Evolutionary conservation across 2,113 vertebrate species (phyloP).

Genomic region (Rynchops niger): DNA sequence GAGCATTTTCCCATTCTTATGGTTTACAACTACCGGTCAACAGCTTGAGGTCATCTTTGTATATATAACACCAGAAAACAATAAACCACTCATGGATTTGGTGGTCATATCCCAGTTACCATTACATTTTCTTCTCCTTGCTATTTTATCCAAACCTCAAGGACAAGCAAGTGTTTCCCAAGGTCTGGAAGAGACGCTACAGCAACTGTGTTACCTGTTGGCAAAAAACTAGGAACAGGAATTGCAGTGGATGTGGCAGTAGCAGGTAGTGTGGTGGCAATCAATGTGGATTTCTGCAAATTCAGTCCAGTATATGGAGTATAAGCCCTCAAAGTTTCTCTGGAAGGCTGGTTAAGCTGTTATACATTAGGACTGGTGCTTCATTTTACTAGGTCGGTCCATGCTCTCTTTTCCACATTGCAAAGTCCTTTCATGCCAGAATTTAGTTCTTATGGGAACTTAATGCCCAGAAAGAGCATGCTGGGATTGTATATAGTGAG

Average conservation of each 20-base stretch:
- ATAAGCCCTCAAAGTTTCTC: not conserved
- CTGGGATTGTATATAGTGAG: not conserved
- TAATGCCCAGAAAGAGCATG: not conserved
- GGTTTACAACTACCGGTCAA: not conserved
- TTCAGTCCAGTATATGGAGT: not conserved
- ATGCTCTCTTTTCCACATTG: not conserved
- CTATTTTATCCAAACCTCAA: not conserved
- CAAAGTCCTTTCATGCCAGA: not conserved
- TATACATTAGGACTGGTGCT: not conserved
- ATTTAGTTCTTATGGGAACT: not conserved
- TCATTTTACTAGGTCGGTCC: not conserved
- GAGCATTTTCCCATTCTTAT: not conserved
- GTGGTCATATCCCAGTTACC: not conserved
- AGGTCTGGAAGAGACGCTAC: not conserved
- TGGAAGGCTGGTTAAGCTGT: not conserved
- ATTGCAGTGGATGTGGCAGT: not conserved
- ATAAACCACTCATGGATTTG: not conserved
- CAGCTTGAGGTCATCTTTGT: not conserved
- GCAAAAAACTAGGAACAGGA: not conserved
- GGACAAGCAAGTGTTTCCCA: not conserved
- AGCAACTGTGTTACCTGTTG: not conserved
- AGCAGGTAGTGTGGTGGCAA: not conserved
- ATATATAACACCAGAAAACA: not conserved
- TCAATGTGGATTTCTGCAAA: not conserved
- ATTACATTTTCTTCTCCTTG: not conserved